Evolutionary conservation across 2,888 invertebrate genomes (phyloP).

Genomic region (Protodeltote pygarga): DNA sequence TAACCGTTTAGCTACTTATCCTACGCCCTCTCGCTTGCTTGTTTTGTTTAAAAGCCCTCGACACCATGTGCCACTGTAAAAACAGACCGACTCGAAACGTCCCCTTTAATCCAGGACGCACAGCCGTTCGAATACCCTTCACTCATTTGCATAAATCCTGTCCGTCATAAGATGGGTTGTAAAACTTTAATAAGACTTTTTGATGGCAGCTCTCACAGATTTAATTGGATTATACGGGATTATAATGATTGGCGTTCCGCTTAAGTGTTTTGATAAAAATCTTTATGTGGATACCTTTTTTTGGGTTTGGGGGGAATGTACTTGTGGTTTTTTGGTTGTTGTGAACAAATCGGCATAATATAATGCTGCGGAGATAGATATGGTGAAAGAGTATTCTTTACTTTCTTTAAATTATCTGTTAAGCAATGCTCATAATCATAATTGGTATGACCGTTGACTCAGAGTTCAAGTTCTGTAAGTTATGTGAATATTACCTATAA

Average conservation of each 20-base stretch:
- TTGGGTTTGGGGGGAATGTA: not conserved
- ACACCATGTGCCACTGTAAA: conserved; percentile 81
- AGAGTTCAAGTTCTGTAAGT: too few relatives aligned
- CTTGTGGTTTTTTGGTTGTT: not conserved
- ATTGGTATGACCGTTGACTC: too few relatives aligned
- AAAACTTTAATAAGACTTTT: conserved; percentile 77
- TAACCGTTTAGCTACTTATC: conserved; percentile 57
- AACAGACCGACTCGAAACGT: conserved; percentile 69
- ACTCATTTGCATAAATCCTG: conserved; percentile 83
- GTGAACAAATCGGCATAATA: not conserved
- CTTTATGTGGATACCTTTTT: conserved; percentile 1
- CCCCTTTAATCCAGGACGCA: conserved; percentile 75
- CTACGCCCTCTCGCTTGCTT: conserved; percentile 54
- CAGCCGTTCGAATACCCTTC: conserved; percentile 70
- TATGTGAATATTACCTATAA: too few relatives aligned
- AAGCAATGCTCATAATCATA: too few relatives aligned
- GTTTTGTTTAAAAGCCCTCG: conserved; percentile 67
- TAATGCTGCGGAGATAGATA: not conserved
- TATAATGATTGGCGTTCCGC: conserved; percentile 54
- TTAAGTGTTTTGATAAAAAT: conserved; percentile 37
- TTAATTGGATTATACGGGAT: conserved; percentile 66
- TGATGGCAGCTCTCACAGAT: conserved; percentile 67
- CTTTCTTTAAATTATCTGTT: too few relatives aligned
- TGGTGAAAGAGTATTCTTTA: too few relatives aligned
- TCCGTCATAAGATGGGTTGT: conserved; percentile 78